Percentiles rank a stretch among this genome's conserved stretches.
phyloP scores from a whole-genome alignment of 2,797 vertebrate genomes.

The Cuniculus paca region DNA sequence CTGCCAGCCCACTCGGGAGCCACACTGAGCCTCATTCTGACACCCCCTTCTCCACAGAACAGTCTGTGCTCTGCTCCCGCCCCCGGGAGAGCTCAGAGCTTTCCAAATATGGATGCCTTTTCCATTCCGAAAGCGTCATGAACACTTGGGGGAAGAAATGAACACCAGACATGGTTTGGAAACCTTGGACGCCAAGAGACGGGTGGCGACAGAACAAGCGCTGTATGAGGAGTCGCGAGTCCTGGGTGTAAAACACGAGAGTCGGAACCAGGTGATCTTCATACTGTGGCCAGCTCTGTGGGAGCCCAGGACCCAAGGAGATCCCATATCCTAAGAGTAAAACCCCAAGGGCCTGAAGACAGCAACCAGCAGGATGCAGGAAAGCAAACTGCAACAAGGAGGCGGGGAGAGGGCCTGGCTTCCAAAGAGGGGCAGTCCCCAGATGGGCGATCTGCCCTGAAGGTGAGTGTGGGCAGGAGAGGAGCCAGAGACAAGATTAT shows the following conservation, averaged over 20 bases:
- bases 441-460: too few relatives aligned
- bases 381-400: not conserved
- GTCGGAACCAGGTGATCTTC: not conserved
- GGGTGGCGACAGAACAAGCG: not conserved
- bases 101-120: constrained; percentile 78
- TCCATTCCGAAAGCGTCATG: constrained; percentile 64
- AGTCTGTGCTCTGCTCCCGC: constrained; percentile 75
- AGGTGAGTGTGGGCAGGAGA: not conserved
- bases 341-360: not conserved
- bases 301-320: not conserved
- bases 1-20: not conserved
- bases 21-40: not conserved
- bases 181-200: not conserved
- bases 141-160: constrained; percentile 72
- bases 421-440: not conserved
- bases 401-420: not conserved
- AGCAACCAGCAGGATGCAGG: not conserved
- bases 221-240: not conserved
- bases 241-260: not conserved
- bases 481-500: not conserved
- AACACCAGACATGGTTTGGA: constrained; percentile 64
- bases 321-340: not conserved
- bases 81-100: constrained; percentile 66
- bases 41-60: constrained; percentile 52
- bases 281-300: not conserved